Conservation (phyloP, 2,888 invertebrate species). For the Metallyticus violacea region DNA sequence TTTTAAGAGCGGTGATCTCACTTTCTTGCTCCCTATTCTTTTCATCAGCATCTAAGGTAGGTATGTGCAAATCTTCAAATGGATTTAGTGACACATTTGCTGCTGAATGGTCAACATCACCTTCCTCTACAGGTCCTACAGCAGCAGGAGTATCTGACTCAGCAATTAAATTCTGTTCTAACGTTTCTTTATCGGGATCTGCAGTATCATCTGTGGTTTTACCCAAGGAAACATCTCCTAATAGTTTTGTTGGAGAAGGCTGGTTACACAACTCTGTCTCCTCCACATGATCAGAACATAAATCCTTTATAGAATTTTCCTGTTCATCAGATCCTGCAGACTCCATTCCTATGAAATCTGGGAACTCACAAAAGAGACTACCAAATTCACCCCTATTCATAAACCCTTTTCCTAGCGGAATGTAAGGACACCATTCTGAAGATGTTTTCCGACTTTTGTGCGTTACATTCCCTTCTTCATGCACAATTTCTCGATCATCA, state of each 20-base stretch:
- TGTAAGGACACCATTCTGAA: background rate
- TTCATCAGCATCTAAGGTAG: background rate
- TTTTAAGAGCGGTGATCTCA: too few relatives aligned
- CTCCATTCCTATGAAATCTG: background rate
- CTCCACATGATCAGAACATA: too few relatives aligned
- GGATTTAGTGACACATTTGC: background rate
- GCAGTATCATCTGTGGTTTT: background rate
- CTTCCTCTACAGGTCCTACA: background rate
- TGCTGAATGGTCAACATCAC: too few relatives aligned
- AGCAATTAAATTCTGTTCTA: background rate
- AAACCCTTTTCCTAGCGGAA: constrained; percentile 8
- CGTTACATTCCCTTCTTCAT: background rate
- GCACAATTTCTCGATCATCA: background rate
- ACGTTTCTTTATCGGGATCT: background rate
- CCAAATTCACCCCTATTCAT: constrained; percentile 12
- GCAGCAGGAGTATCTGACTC: background rate
- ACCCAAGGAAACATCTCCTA: background rate
- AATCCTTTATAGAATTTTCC: background rate
- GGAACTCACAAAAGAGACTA: constrained; percentile 13
- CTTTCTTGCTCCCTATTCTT: too few relatives aligned
- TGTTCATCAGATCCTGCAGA: background rate
- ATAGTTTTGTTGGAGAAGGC: background rate
- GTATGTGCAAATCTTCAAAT: background rate
- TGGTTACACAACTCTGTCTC: background rate
- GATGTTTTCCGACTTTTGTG: background rate